Conservation (phyloP, 2,888 invertebrate species). For the Spicauda simplicius region DNA sequence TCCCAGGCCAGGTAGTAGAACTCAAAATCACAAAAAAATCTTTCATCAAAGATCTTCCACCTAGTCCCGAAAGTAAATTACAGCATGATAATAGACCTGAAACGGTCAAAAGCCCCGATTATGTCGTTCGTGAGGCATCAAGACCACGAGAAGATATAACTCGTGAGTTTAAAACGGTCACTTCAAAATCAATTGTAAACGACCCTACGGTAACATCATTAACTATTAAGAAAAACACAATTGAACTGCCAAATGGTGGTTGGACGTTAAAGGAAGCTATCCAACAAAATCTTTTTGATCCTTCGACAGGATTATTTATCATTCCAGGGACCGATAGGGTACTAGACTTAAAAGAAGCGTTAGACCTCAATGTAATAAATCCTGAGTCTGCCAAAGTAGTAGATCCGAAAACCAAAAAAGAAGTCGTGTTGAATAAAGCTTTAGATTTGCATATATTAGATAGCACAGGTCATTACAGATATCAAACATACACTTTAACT, state of each 20-base stretch:
- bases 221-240: constrained; percentile 87
- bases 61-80: constrained; percentile 77
- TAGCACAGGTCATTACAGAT: constrained; percentile 90
- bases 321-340: constrained; percentile 94
- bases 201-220: constrained; percentile 79
- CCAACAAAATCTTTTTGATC: constrained; percentile 91
- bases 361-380: constrained; percentile 94
- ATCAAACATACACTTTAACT: constrained; percentile 81
- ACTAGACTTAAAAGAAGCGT: constrained; percentile 94
- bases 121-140: constrained; percentile 56
- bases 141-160: constrained; percentile 57
- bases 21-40: constrained; percentile 82
- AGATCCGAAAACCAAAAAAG: constrained; percentile 89
- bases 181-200: constrained; percentile 69
- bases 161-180: constrained; percentile 69
- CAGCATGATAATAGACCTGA: constrained; percentile 82
- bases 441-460: constrained; percentile 92
- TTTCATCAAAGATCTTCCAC: constrained; percentile 75
- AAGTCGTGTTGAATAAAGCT: constrained; percentile 88
- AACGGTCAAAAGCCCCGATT: constrained; percentile 85
- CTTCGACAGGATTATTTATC: constrained; percentile 92
- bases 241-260: constrained; percentile 93
- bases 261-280: constrained; percentile 94
- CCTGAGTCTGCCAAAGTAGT: constrained; percentile 92
- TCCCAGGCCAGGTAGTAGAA: constrained; percentile 79